Evolutionary conservation across 2,113 vertebrate species (phyloP), one percentile per base, ranked within the genome.

Genomic region (Odontophorus gujanensis): DNA sequence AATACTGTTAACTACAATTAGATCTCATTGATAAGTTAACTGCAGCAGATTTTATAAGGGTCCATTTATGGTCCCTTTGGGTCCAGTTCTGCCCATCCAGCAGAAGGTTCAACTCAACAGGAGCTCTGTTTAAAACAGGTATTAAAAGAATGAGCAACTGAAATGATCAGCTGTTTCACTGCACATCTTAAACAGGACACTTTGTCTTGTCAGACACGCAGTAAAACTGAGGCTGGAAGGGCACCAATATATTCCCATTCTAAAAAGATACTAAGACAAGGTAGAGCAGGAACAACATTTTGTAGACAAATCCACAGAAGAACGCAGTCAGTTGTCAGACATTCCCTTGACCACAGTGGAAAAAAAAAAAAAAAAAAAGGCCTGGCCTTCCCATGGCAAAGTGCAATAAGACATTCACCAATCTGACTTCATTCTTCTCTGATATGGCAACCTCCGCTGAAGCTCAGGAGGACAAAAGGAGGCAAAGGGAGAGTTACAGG

Each of bases 221-320:
- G 43, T 6, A 22, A 76, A 65, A 48, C 36, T 24, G 26, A 55
- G 50, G 28, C 63, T 77, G 25, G 38, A 85, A 12, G 4, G 38
- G 13, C 7, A 63, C 2, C 34, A 42, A 18, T 13, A 48, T 21
- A n/a, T n/a, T n/a, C 18, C 34, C 91, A 86, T 5, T 8, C 11
- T 40, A 8, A 10, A 36, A 61, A 36, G 8, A 28, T 19, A 7
- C 18, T 12, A 30, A 21, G 25, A 15, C 5, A 14, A 1, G 1
- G 25, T 2, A 48, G 22, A 91, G 51, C 24, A 55, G 61, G 51
- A 71, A 51, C 1, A 13, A 51, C 6, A 66, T 62, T 38, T 20
- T 1, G 0, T 4, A 2, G 48, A 5, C 30, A 61, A 4, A 11
- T 36, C 43, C 43, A 24, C 0, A 5, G 17, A 40, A 34, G 11